phyloP scores from a whole-genome alignment of 30 jellyfish, hydroid and myxozoan species.

The Aurelia sp. region DNA sequence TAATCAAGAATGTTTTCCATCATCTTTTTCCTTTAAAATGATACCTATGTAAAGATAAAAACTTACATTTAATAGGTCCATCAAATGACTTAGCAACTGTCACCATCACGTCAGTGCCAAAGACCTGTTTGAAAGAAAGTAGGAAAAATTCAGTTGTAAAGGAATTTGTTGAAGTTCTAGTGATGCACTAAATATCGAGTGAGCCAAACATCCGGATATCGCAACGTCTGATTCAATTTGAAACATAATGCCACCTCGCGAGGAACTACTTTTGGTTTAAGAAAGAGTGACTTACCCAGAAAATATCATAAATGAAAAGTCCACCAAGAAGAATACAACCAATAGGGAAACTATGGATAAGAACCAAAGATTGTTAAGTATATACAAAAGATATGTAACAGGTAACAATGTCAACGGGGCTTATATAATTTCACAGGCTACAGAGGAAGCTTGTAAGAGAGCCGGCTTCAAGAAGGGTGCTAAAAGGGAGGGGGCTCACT shows the following conservation, averaged over 20 bases:
- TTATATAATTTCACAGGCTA: too few relatives aligned
- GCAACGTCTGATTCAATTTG: too few relatives aligned
- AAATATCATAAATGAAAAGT: constrained; percentile 83
- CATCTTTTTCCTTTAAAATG: too few relatives aligned
- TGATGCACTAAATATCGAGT: too few relatives aligned
- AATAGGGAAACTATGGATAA: constrained; percentile 79
- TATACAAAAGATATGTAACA: neutral
- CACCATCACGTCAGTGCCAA: constrained; percentile 98
- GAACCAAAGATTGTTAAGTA: neutral
- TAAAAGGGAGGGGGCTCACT: too few relatives aligned
- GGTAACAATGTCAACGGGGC: neutral
- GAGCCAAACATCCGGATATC: too few relatives aligned
- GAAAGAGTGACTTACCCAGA: constrained; percentile 78
- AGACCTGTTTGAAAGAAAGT: constrained; percentile 49
- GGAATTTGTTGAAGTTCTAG: too few relatives aligned
- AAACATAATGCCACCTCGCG: too few relatives aligned
- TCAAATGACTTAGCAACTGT: constrained; percentile 97
- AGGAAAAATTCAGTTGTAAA: neutral
- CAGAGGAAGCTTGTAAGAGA: too few relatives aligned
- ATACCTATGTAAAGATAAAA: neutral
- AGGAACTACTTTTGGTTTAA: too few relatives aligned
- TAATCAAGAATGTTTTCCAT: neutral
- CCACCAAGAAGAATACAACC: constrained; percentile 96
- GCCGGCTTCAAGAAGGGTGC: too few relatives aligned
- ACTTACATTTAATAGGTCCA: constrained; percentile 92